These are phyloP conservation scores for Cynaeus angustus DNA, from an alignment of 2,888 invertebrate species.

Conservation along the genomic window DNA sequence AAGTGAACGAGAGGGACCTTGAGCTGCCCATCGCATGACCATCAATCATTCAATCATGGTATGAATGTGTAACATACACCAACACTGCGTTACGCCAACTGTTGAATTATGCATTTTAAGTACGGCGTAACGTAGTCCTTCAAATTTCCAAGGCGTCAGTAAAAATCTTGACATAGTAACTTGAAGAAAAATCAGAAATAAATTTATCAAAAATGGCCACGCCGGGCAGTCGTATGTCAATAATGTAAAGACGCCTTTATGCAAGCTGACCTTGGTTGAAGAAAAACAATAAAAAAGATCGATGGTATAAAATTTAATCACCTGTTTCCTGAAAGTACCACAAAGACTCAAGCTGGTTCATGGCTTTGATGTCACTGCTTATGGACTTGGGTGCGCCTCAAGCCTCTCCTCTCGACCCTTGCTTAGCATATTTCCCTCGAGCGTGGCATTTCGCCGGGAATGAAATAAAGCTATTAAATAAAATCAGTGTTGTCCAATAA, in stretches of 20 bases:
- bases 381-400: neutral
- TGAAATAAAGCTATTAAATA: conserved; percentile 48
- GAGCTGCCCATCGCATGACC: conserved; percentile 15
- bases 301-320: neutral
- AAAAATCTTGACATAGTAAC: no score
- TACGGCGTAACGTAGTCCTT: neutral
- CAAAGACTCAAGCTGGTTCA: no score
- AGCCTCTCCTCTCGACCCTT: neutral
- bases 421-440: conserved; percentile 14
- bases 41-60: conserved; percentile 37
- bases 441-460: conserved; percentile 30
- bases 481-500: conserved; percentile 50
- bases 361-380: no score
- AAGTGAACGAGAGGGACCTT: conserved; percentile 26
- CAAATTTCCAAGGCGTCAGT: no score
- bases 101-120: conserved; percentile 27
- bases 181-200: no score
- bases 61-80: conserved; percentile 33
- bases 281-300: no score
- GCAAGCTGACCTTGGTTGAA: no score
- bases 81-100: conserved; percentile 22
- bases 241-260: no score
- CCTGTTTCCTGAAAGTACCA: neutral
- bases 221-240: no score
- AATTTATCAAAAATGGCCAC: no score